phyloP scores from a whole-genome alignment of 92 coral and sea anemone genomes.

The Isaurus tuberculatus region DNA sequence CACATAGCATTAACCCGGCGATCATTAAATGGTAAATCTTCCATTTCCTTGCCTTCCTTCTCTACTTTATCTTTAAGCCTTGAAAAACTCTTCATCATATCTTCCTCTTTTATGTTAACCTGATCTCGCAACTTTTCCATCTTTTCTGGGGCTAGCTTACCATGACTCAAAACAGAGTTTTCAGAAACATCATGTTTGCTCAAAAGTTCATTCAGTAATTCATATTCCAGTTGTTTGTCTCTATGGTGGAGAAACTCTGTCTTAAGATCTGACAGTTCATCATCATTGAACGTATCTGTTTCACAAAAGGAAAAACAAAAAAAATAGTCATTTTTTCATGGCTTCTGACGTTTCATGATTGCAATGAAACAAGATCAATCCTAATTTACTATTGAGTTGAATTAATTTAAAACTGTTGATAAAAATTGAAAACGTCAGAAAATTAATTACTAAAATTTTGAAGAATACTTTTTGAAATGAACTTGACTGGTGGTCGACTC shows the following conservation, averaged over 20 bases:
- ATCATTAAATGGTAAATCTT: slow-evolving; percentile 65
- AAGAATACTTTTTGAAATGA: no score
- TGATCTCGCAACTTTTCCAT: slow-evolving; percentile 66
- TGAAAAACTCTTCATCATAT: slow-evolving; percentile 56
- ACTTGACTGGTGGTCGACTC: no score
- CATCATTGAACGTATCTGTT: slow-evolving; percentile 76
- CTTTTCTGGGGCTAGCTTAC: slow-evolving; percentile 57
- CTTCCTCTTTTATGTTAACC: slow-evolving; percentile 64
- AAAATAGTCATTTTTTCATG: no score
- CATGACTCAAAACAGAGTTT: slow-evolving; percentile 69
- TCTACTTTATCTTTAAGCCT: slow-evolving; percentile 71
- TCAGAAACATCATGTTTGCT: slow-evolving; percentile 78
- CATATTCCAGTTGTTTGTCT: slow-evolving; percentile 78
- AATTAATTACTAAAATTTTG: no score
- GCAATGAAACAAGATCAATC: no score
- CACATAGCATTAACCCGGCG: slow-evolving; percentile 86
- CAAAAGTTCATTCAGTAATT: slow-evolving; percentile 58
- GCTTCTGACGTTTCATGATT: no score
- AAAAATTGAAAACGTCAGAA: no score
- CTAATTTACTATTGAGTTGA: no score
- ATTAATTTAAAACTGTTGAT: no score
- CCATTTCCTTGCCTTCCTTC: slow-evolving; percentile 46
- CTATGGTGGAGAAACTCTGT: slow-evolving; percentile 89
- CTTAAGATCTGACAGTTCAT: slow-evolving; percentile 81
- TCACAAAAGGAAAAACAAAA: no score